A percentile compares a stretch with the other conserved stretches of the same genome.
Conservation (phyloP, 2,113 vertebrate species). For the Kryptolebias marmoratus region DNA sequence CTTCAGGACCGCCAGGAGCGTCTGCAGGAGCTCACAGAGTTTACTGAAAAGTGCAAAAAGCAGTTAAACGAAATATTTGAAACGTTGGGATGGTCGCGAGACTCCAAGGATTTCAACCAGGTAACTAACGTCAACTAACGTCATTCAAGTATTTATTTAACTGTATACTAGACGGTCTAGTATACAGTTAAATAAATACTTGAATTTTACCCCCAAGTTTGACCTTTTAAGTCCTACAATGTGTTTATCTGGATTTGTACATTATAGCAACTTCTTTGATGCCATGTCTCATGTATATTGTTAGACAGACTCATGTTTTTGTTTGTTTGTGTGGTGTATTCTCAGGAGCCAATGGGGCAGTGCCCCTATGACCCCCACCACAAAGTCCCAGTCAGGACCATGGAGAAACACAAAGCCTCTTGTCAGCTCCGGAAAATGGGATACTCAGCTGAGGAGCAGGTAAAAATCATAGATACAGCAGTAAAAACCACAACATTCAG, state of each 20-base stretch:
- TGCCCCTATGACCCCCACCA: constrained; percentile 89
- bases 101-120: constrained; percentile 15
- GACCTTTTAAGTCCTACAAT: too few relatives aligned
- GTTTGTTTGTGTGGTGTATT: constrained; percentile 2
- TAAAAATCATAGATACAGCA: constrained; percentile 6
- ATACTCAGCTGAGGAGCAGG: constrained; percentile 89
- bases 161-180: too few relatives aligned
- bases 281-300: not conserved
- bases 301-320: not conserved
- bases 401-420: constrained; percentile 85
- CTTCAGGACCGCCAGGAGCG: constrained; percentile 50
- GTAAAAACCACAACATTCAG: rapidly evolving
- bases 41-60: constrained; percentile 72
- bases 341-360: constrained; percentile 79
- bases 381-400: constrained; percentile 81
- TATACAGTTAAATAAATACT: too few relatives aligned
- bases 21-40: constrained; percentile 73
- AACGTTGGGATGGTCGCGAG: constrained; percentile 70
- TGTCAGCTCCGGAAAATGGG: constrained; percentile 85
- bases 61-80: constrained; percentile 69
- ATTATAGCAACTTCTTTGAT: not conserved
- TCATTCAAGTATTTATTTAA: too few relatives aligned
- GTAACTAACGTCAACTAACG: too few relatives aligned
- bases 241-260: too few relatives aligned
- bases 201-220: too few relatives aligned